Percentiles rank a stretch among this genome's conserved stretches.
Evolutionary conservation across 2,113 vertebrate genomes (phyloP).

Genomic region (Antechinus flavipes): DNA sequence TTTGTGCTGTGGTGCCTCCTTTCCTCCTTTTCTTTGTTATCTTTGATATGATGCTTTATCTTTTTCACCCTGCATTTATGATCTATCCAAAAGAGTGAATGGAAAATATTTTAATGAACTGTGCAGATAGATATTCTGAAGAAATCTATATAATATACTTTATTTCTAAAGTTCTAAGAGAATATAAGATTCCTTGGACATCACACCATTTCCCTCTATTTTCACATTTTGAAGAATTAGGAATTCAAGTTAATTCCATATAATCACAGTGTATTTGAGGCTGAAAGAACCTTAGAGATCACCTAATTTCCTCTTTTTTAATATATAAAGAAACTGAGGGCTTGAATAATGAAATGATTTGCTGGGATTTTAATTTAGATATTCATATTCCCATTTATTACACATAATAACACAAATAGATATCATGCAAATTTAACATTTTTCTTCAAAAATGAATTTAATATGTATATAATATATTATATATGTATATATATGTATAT

Average conservation of each 20-base stretch:
- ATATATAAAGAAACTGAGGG: neutral
- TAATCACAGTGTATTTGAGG: neutral
- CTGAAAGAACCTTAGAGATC: neutral
- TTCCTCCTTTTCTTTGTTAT: neutral
- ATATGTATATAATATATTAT: neutral
- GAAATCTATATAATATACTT: rapidly evolving
- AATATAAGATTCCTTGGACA: neutral
- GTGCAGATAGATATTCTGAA: neutral
- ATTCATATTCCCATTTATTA: neutral
- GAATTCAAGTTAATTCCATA: neutral
- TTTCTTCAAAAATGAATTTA: neutral
- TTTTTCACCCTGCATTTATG: neutral
- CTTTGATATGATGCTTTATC: rapidly evolving
- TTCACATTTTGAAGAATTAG: neutral
- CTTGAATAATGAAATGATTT: neutral
- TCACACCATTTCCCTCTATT: neutral
- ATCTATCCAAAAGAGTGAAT: neutral
- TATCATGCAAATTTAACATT: neutral
- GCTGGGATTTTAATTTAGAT: neutral
- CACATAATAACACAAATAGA: neutral
- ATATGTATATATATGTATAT: neutral
- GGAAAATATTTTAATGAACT: neutral
- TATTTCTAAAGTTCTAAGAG: neutral
- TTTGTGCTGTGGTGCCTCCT: neutral
- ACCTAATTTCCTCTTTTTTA: neutral